Evolutionary conservation across 2,888 invertebrate genomes (phyloP).

Genomic region (Phlogophora meticulosa): DNA sequence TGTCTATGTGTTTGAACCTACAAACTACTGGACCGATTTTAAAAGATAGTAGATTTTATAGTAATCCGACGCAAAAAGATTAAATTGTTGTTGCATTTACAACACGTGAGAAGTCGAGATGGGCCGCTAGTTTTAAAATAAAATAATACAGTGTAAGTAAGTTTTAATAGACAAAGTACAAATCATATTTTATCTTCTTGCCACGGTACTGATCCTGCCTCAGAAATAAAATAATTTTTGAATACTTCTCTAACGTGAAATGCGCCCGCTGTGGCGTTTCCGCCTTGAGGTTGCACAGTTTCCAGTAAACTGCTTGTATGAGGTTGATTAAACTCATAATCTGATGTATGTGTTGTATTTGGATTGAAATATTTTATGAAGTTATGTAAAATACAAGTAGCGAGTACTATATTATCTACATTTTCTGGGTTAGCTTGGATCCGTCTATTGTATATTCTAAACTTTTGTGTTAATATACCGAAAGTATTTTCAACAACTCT

Average conservation of each 20-base stretch:
- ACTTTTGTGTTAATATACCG: slow-evolving; percentile 43
- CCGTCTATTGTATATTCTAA: slow-evolving; percentile 25
- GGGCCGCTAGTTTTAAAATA: slow-evolving; percentile 37
- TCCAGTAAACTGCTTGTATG: slow-evolving; percentile 51
- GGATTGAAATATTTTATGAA: slow-evolving; percentile 37
- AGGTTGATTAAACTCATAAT: slow-evolving; percentile 29
- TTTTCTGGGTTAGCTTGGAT: slow-evolving; percentile 36
- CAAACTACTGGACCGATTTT: slow-evolving; percentile 40
- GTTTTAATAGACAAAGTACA: slow-evolving; percentile 38
- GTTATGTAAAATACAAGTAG: slow-evolving; percentile 38
- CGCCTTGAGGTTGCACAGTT: slow-evolving; percentile 41
- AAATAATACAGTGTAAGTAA: slow-evolving; percentile 31
- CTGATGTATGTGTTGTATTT: slow-evolving; percentile 27
- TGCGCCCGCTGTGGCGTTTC: slow-evolving; percentile 47
- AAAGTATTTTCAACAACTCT: slow-evolving; percentile 48
- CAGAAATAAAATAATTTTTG: slow-evolving; percentile 48
- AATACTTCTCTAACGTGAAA: slow-evolving; percentile 50
- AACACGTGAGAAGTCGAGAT: slow-evolving; percentile 42
- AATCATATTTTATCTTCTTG: slow-evolving; percentile 51
- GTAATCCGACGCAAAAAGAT: slow-evolving; percentile 33
- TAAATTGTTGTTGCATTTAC: slow-evolving; percentile 40
- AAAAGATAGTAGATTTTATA: slow-evolving; percentile 29
- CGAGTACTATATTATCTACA: slow-evolving; percentile 40
- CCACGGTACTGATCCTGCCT: slow-evolving; percentile 48
- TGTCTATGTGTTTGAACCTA: slow-evolving; percentile 29